These are phyloP conservation scores for Tetrapedia diversipes DNA, from an alignment of 2,888 invertebrate genomes.

Conservation along the genomic window DNA sequence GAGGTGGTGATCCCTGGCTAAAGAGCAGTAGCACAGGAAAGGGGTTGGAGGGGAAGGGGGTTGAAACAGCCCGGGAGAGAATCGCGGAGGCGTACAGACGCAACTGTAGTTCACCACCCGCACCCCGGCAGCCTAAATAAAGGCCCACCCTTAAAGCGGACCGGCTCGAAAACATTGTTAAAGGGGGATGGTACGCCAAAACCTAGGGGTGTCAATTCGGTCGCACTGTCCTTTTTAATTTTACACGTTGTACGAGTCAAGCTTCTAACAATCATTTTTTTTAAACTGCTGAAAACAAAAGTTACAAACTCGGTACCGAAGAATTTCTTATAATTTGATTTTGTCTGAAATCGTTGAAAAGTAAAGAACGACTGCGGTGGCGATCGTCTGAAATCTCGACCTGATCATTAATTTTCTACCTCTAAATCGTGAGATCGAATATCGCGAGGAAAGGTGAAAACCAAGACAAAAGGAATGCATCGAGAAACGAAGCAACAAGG, in stretches of 20 bases:
- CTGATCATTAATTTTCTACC: background rate
- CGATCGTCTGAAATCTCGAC: slow-evolving; percentile 1
- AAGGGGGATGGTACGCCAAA: slow-evolving; percentile 75
- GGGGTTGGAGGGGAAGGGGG: slow-evolving; percentile 42
- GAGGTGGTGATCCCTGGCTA: slow-evolving; percentile 66
- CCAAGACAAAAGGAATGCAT: slow-evolving; percentile 20
- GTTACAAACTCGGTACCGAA: no score
- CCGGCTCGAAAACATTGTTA: slow-evolving; percentile 81
- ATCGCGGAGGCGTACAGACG: slow-evolving; percentile 68
- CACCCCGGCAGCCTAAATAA: slow-evolving; percentile 79
- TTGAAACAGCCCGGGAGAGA: slow-evolving; percentile 60
- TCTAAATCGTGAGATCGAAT: background rate
- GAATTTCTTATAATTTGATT: no score
- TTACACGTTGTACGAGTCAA: no score
- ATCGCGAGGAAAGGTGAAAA: background rate
- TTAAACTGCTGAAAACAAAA: no score
- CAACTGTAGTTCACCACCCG: slow-evolving; percentile 62
- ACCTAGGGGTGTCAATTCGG: background rate
- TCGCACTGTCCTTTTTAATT: no score
- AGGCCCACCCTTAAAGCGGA: slow-evolving; percentile 82
- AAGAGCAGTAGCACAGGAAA: slow-evolving; percentile 52
- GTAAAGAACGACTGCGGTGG: background rate
- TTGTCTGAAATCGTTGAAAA: no score
- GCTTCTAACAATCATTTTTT: no score
- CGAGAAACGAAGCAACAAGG: slow-evolving; percentile 20